phyloP scores from a whole-genome alignment of 2,113 vertebrate species.

The Acrocephalus kingi region DNA sequence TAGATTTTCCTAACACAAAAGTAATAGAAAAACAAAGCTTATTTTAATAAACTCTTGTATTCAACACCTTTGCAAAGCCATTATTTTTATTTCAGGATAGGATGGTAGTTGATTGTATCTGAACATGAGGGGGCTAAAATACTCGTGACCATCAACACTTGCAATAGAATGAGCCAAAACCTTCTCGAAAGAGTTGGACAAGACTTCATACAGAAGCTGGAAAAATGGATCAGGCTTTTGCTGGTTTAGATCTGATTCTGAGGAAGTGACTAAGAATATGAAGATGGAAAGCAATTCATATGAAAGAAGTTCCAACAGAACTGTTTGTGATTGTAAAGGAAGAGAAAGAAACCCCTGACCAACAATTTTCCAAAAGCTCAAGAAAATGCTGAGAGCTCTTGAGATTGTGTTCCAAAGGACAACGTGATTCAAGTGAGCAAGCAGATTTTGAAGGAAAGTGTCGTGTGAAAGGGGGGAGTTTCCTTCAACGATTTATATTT shows the following conservation, averaged over 20 bases:
- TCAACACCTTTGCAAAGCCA: neutral
- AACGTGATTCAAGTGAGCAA: neutral
- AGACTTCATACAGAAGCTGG: neutral
- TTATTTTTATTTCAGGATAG: neutral
- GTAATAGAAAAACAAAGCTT: neutral
- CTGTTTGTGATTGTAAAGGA: neutral
- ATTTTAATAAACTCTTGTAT: neutral
- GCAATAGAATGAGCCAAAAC: neutral
- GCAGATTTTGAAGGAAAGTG: neutral
- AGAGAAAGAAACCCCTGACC: neutral
- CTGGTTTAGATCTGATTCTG: neutral
- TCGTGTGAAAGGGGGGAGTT: neutral
- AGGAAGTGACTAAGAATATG: neutral
- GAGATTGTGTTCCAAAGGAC: neutral
- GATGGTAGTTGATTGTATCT: neutral
- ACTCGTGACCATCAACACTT: neutral
- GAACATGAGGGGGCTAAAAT: neutral
- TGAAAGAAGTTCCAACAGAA: neutral
- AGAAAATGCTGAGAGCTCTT: fast-evolving
- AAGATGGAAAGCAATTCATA: neutral
- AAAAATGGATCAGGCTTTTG: neutral
- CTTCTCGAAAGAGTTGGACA: neutral
- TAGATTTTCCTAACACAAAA: neutral
- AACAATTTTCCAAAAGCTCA: neutral
- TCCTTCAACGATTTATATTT: neutral